Base-by-base conservation (phyloP, 2,113 vertebrate genomes). In the Ranitomeya variabilis region DNA sequence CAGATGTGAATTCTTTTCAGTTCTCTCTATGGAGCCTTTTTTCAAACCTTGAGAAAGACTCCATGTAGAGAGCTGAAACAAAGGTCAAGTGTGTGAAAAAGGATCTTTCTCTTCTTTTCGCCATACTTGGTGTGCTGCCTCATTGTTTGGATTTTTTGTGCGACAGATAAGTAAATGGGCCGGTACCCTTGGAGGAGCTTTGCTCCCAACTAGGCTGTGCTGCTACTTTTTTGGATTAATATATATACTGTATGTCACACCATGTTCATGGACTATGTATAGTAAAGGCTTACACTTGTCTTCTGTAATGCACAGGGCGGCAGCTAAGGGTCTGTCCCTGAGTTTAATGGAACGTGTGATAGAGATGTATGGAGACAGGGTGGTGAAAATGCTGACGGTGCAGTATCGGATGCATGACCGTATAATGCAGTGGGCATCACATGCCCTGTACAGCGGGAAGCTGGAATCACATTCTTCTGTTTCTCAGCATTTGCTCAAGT, bases 381-480 rank as follows among this genome's bases (percentile, higher is more conserved):
- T 91, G 1, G 94, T 99, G 90, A 95, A 93, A 31, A 97, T 96
- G 95, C 95, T 99, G 85, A 97, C 94, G 0, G 93, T 97, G 88
- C 98, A 99, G 93, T 99, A 99, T 94, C 97, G 98, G 21, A 99
- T 99, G 98, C 96, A 99, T 92, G 91, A 82, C 21, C 89, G 92
- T 92, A 98, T 99, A 93, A 97, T 97, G 96, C 91, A 90, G 0
- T 99, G 98, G 98, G 97, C 98, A 3, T 99, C 98, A 2, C 86
- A 91, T 6, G 95, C 97, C 92, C 95, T 99, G 95, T 99, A 99
- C 88, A 69, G 90, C 0, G 96, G 97, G 7, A 94, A 67, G 87
- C 96, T 99, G 78, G 91, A 88, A 0, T 97, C 98, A 0, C 98
- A 99, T 94, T 91, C 94, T 0, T 97, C 96, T 0, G 98, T 99